Conservation (phyloP, 2,888 invertebrate genomes). For the Cephus sareptanus region DNA sequence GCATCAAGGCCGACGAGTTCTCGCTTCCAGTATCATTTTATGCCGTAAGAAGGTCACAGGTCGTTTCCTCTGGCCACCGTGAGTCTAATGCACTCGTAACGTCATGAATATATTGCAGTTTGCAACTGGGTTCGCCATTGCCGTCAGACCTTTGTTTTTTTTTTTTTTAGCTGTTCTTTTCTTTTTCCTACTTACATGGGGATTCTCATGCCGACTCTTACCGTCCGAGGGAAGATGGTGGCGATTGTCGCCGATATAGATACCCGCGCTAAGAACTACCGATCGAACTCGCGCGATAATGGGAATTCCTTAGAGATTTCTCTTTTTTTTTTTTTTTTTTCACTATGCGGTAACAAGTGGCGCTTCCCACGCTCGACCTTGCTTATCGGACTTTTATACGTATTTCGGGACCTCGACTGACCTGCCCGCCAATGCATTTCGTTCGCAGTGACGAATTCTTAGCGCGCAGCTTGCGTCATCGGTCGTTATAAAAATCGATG, state of each 20-base stretch:
- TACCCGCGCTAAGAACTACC: not conserved
- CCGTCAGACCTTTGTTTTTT: not conserved
- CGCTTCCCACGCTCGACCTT: not conserved
- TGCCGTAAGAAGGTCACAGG: constrained; percentile 43
- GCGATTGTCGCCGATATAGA: not conserved
- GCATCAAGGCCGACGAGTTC: constrained; percentile 14
- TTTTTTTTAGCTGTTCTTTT: not conserved
- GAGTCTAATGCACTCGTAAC: constrained; percentile 1
- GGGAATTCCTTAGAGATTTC: not conserved
- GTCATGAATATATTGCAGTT: not conserved
- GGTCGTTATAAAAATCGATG: not conserved
- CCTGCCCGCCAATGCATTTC: not conserved
- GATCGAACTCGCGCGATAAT: not conserved
- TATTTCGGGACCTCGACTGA: not conserved
- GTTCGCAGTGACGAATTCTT: not conserved
- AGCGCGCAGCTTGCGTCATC: not conserved
- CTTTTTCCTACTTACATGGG: not conserved
- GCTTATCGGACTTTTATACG: not conserved
- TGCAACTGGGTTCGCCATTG: constrained; percentile 5
- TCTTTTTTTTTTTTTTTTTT: not conserved
- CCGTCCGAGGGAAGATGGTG: not conserved
- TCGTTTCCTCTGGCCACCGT: constrained; percentile 25
- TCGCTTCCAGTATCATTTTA: constrained; percentile 30
- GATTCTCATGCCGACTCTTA: constrained; percentile 20
- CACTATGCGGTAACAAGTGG: not conserved